Base-by-base conservation (phyloP, 2,113 vertebrate species). In the Peromyscus polionotus region DNA sequence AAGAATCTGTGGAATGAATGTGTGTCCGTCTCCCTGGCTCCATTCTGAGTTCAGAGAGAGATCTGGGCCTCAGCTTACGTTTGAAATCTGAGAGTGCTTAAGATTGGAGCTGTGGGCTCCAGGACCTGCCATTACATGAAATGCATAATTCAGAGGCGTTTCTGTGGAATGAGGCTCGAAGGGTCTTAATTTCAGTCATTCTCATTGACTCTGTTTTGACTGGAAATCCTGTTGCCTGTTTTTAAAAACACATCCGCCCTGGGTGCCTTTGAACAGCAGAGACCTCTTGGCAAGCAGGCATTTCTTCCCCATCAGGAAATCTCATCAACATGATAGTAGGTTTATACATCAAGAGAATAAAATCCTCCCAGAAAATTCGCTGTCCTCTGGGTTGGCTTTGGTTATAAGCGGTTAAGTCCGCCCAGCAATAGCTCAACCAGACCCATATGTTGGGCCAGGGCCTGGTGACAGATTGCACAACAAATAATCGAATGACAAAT, bases 151-250 rank as follows among this genome's bases (percentile, higher is more conserved):
- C 94, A 79, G 65, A 81, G 85, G 72, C 14, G 9, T 77, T 85
- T 76, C 77, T 0, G 12, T 83, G 75, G 93, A 87, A 86, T 19
- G 28, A 91, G 42, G 42, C 94, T 96, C 85, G 59, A 1, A 9
- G 57, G 92, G 80, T 90, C 91, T 97, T 95, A 7, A 91, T 96
- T 95, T 93, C 92, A 85, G 0, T 92, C 90, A 13, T 68, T 92
- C 90, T 96, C 90, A 28, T 22, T 93, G 95, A 95, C 84, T 95
- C 92, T 97, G 83, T 96, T 97, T 96, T 96, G 90, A 96, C 93
- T 92, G 87, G 93, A 96, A 96, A 95, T 94, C 96, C 92, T 84
- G 73, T 48, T 80, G 87, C 83, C 72, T 96, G 48, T 94, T 94
- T 97, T 83, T 48, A 93, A 95, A 88, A 81, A 48, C 31, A 61